These are phyloP conservation scores for Volucella inanis DNA, from an alignment of 2,888 invertebrate species.

Conservation along the genomic window DNA sequence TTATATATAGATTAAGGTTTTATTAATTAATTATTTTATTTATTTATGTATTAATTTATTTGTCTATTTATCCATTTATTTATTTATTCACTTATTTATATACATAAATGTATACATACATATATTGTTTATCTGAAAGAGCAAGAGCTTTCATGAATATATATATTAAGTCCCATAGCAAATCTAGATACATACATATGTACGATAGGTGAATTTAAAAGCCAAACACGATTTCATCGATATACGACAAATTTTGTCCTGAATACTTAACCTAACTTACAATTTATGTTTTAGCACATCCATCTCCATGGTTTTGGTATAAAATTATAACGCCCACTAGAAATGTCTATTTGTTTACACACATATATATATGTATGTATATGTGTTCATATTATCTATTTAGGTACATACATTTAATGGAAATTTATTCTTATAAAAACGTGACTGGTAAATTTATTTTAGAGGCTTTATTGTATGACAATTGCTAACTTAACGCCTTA, in stretches of 20 bases:
- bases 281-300: constrained; percentile 21
- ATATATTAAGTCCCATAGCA: not conserved
- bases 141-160: not conserved
- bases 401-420: not conserved
- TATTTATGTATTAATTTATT: too few species aligned
- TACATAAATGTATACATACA: too few species aligned
- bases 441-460: constrained; percentile 52
- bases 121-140: not conserved
- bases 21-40: too few species aligned
- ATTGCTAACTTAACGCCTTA: not conserved
- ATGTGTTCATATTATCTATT: too few species aligned
- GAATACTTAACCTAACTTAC: constrained; percentile 46
- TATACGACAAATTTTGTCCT: constrained; percentile 7
- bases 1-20: too few species aligned
- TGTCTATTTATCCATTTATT: too few species aligned
- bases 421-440: constrained; percentile 28
- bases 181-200: not conserved
- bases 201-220: constrained; percentile 23
- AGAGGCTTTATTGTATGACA: not conserved
- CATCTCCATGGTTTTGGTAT: not conserved
- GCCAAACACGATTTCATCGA: constrained; percentile 4
- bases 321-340: not conserved
- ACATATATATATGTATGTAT: too few species aligned
- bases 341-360: too few species aligned
- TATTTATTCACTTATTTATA: too few species aligned